Evolutionary conservation across 1,140 invertebrate genomes (phyloP).

Genomic region (Trachymyrmex septentrionalis): DNA sequence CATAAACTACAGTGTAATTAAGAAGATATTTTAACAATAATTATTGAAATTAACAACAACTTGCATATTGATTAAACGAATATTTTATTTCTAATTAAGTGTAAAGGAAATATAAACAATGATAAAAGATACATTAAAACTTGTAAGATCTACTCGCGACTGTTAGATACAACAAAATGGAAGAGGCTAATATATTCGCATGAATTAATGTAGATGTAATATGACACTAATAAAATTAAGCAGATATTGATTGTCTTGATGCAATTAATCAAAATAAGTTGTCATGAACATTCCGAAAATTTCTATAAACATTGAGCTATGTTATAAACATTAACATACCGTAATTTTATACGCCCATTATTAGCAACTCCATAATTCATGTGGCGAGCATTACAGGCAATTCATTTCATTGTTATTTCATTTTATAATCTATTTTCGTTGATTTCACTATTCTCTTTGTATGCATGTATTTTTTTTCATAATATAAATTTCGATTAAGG

Average conservation of each 20-base stretch:
- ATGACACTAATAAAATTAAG: conserved; percentile 7
- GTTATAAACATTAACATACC: background rate
- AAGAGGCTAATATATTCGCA: background rate
- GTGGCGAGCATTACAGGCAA: background rate
- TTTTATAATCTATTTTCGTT: background rate
- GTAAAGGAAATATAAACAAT: background rate
- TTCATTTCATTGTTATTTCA: background rate
- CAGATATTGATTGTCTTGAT: background rate
- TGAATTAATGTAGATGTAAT: background rate
- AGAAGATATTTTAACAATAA: background rate
- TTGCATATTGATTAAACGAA: background rate
- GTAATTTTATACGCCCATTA: conserved; percentile 25
- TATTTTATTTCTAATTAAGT: background rate
- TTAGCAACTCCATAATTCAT: conserved; percentile 13
- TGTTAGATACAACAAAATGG: background rate
- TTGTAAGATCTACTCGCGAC: background rate
- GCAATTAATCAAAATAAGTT: conserved; percentile 12
- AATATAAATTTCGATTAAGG: too few species aligned
- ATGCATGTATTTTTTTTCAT: background rate
- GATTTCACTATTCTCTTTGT: background rate
- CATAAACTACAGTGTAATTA: background rate
- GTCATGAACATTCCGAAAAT: conserved; percentile 1
- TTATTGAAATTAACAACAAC: background rate
- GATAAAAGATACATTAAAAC: background rate
- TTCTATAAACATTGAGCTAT: background rate